Base-by-base conservation (phyloP, 1,140 invertebrate species). In the Drosophila littoralis region DNA sequence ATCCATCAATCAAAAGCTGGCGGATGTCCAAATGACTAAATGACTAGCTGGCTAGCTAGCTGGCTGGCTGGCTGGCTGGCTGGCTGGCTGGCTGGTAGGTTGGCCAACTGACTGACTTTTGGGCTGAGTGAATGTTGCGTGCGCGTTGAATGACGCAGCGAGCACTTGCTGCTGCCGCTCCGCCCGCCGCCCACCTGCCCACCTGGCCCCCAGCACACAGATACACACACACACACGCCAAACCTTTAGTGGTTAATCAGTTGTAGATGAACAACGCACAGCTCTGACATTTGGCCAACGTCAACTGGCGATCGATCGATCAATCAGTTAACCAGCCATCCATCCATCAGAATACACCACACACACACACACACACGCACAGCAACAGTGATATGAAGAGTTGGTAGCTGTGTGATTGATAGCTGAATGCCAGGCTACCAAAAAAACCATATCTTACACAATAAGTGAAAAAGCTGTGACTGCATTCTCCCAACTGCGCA, bases 1-100 rank as follows among this genome's bases (percentile, higher is more conserved):
- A 68, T 89, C 84, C 79, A 88, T 88, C 83, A 89, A 88, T 88
- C 83, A 89, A 86, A 72, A 33, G 28, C 73, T 83, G 84, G 73
- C 84, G 83, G 69, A 88, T 82, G 79, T 80, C 83, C 76, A 89
- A 75, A 68, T 82, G 82, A 79, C 64, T 67, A 66, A 72, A 51
- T 61, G 64, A 58, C 33, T 65, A 50, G 46, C 35, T 65, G 55
- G 35, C 61, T 52, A 52, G 13, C 33, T 65, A 50, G 46, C 35
- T 65, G 55, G 35, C 61, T 52, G 61, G 13, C 48, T 46, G 66
- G 12, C 32, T 42, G 33, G 32, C 17, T 65, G 59, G 46, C 35
- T 65, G 55, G 35, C 61, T 58, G 60, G 12, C 38, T 46, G 66
- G 12, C 32, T 42, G 33, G 32, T 45, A 54, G 52, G 48, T 43